Evolutionary conservation across 2,113 vertebrate genomes (phyloP).

Genomic region (Catharus bicknelli): DNA sequence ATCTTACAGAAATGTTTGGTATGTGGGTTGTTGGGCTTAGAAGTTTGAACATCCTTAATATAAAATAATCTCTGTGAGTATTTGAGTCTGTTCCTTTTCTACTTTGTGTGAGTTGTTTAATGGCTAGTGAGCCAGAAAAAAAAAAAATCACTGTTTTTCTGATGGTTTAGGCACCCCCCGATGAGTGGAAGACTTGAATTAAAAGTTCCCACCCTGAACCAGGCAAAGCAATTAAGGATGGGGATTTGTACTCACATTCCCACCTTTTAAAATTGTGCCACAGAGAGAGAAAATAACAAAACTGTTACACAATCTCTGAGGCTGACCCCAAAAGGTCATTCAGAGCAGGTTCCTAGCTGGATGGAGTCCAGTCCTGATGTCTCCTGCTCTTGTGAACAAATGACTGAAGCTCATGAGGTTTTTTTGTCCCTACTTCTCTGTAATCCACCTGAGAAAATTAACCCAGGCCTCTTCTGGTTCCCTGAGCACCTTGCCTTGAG

Average conservation of each 20-base stretch:
- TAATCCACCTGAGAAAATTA: not conserved
- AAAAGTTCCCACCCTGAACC: not conserved
- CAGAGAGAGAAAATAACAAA: not conserved
- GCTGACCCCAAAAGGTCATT: not conserved
- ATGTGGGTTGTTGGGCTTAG: constrained; percentile 38
- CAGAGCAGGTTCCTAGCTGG: not conserved
- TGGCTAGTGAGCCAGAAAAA: constrained; percentile 24
- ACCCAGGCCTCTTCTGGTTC: not conserved
- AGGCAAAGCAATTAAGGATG: constrained; percentile 29
- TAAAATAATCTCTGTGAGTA: constrained; percentile 44
- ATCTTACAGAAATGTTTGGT: constrained; percentile 45
- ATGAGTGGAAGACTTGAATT: constrained; percentile 8
- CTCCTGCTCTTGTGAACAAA: not conserved
- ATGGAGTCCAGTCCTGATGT: not conserved
- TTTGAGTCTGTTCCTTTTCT: constrained; percentile 31
- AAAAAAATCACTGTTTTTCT: not conserved
- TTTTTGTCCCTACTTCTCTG: not conserved
- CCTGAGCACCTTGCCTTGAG: not conserved
- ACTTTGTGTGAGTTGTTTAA: constrained; percentile 26
- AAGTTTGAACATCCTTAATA: constrained; percentile 32
- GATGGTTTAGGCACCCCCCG: constrained; percentile 21
- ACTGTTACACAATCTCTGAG: not conserved
- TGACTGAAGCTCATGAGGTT: accelerated
- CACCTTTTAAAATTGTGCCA: not conserved
- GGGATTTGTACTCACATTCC: not conserved